These are phyloP conservation scores for Alca torda DNA, from an alignment of 2,797 vertebrate species.

Conservation along the genomic window DNA sequence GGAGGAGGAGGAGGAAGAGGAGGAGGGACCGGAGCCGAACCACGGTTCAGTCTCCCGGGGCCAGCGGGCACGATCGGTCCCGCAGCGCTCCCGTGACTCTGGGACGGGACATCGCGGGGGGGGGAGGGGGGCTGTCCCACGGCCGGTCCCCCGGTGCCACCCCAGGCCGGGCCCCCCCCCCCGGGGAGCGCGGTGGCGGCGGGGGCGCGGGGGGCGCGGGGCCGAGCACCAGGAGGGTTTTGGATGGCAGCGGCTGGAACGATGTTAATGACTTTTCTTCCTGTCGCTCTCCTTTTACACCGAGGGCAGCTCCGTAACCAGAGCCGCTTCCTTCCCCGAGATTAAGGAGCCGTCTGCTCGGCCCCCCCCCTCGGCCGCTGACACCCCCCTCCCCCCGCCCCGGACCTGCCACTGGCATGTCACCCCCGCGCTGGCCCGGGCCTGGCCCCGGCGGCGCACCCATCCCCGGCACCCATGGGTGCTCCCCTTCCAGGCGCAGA, in stretches of 20 bases:
- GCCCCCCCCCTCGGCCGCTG: not conserved
- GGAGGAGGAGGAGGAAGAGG: not conserved
- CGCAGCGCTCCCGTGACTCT: not conserved
- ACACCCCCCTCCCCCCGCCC: not conserved
- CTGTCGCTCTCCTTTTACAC: conserved; percentile 60
- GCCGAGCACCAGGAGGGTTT: conserved; percentile 7
- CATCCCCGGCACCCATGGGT: not conserved
- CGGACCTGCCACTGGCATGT: not conserved
- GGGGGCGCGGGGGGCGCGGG: not conserved
- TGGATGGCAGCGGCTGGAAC: conserved; percentile 53
- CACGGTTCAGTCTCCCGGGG: not conserved
- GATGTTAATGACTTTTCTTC: conserved; percentile 65
- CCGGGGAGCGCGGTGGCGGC: not conserved
- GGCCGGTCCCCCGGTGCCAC: not conserved
- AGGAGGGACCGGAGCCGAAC: not conserved
- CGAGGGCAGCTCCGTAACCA: conserved; percentile 69
- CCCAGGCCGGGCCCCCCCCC: too few species aligned
- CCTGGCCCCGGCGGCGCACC: not conserved
- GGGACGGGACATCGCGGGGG: not conserved
- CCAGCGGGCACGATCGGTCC: not conserved
- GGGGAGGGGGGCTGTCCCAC: too few species aligned
- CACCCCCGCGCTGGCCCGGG: not conserved
- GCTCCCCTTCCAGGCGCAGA: not conserved
- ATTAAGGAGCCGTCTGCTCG: conserved; percentile 70
- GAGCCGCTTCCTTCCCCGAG: conserved; percentile 77